A percentile compares a stretch with the other conserved stretches of the same genome.
Evolutionary conservation across 2,113 vertebrate genomes (phyloP).

Genomic region (Anser cygnoides): DNA sequence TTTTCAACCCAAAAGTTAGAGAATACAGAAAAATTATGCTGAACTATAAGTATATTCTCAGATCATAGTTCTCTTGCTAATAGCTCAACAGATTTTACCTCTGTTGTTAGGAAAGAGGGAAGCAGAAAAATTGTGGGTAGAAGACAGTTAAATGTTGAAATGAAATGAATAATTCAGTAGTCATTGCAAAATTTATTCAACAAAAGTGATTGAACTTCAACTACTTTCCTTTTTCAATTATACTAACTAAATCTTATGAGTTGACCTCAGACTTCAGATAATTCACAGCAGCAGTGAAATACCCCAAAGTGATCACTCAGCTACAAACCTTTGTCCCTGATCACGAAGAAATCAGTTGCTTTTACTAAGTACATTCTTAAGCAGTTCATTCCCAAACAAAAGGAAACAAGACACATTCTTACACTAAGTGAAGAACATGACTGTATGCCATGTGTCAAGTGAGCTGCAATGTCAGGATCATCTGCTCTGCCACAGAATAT

Average conservation of each 20-base stretch:
- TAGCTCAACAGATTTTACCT: background rate
- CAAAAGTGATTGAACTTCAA: background rate
- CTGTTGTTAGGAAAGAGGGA: background rate
- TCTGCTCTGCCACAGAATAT: slow-evolving; percentile 82
- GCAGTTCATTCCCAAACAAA: background rate
- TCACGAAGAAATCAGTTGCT: background rate
- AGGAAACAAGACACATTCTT: slow-evolving; percentile 44
- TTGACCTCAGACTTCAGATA: background rate
- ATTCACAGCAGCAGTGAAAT: background rate
- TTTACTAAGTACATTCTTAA: background rate
- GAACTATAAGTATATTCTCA: background rate
- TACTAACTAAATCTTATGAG: background rate
- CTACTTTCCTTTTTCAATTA: background rate
- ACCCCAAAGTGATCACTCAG: background rate
- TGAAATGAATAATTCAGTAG: background rate
- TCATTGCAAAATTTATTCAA: background rate
- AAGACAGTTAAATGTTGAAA: background rate
- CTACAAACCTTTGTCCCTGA: background rate
- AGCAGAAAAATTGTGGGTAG: background rate
- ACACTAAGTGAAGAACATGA: slow-evolving; percentile 69
- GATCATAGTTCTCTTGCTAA: background rate
- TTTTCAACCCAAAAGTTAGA: background rate
- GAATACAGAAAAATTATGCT: background rate
- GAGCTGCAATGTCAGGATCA: slow-evolving; percentile 81
- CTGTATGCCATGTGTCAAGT: slow-evolving; percentile 80